Evolutionary conservation across 2,113 vertebrate genomes (phyloP).

Genomic region (Thalassarche chlororhynchos): DNA sequence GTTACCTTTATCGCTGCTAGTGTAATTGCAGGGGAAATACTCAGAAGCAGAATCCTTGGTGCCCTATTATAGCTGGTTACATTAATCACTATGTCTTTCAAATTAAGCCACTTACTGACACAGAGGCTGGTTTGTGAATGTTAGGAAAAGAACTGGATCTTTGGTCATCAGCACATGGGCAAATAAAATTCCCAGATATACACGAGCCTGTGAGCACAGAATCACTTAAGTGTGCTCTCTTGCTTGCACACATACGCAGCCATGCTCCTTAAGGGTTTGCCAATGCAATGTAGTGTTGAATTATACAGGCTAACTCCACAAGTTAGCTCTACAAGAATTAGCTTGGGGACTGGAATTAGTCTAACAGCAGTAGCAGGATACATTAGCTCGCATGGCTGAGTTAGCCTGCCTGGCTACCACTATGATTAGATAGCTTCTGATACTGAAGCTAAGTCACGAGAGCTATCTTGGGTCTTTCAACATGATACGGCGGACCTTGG

Average conservation of each 20-base stretch:
- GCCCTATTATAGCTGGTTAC: not conserved
- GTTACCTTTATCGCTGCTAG: not conserved
- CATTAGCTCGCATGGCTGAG: not conserved
- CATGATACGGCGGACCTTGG: accelerated
- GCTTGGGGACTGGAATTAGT: slow-evolving; percentile 12
- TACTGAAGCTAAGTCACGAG: not conserved
- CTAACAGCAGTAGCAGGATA: slow-evolving; percentile 4
- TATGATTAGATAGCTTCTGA: not conserved
- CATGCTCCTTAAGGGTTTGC: not conserved
- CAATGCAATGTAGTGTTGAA: not conserved
- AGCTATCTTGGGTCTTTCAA: not conserved
- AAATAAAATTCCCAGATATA: not conserved
- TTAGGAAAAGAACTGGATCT: not conserved
- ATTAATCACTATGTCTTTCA: not conserved
- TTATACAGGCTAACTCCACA: slow-evolving; percentile 22
- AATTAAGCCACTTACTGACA: not conserved
- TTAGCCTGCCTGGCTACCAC: not conserved
- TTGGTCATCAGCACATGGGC: not conserved
- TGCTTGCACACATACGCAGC: not conserved
- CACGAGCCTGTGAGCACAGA: not conserved
- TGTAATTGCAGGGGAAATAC: not conserved
- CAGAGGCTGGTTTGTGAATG: not conserved
- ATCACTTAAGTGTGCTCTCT: not conserved
- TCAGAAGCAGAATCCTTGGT: not conserved
- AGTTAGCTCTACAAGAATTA: slow-evolving; percentile 3